These are phyloP conservation scores for Platycheirus rosarum DNA, from an alignment of 2,888 invertebrate genomes.

Conservation along the genomic window DNA sequence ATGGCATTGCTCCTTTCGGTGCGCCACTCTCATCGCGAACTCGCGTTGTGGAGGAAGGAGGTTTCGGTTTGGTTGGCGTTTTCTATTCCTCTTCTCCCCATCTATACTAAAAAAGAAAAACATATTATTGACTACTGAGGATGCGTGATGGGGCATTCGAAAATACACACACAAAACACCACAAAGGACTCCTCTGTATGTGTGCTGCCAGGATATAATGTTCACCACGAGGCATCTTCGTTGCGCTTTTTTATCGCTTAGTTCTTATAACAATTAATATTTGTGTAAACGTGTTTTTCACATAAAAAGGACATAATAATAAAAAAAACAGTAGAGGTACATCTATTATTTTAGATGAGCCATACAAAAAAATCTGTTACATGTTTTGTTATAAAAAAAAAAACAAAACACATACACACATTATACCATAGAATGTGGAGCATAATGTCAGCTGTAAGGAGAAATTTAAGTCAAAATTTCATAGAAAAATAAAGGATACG, in stretches of 20 bases:
- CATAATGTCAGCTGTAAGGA: slow-evolving; percentile 26
- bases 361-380: slow-evolving; percentile 1
- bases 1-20: slow-evolving; percentile 64
- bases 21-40: slow-evolving; percentile 53
- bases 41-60: slow-evolving; percentile 40
- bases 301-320: slow-evolving; percentile 51
- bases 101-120: slow-evolving; percentile 25
- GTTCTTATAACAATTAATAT: slow-evolving; percentile 62
- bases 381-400: slow-evolving; percentile 18
- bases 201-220: slow-evolving; percentile 26
- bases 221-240: slow-evolving; percentile 42
- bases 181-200: neutral
- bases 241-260: slow-evolving; percentile 60
- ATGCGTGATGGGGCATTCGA: slow-evolving; percentile 60
- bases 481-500: slow-evolving; percentile 25
- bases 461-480: slow-evolving; percentile 22
- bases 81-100: slow-evolving; percentile 43
- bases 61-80: slow-evolving; percentile 52
- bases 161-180: slow-evolving; percentile 16
- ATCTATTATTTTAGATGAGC: slow-evolving; percentile 43
- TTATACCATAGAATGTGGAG: slow-evolving; percentile 12
- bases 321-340: slow-evolving; percentile 28
- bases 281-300: slow-evolving; percentile 53
- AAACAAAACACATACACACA: slow-evolving; percentile 30
- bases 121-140: slow-evolving; percentile 50